Conservation (phyloP, 2,797 vertebrate species). For the Australoheros facetus region DNA sequence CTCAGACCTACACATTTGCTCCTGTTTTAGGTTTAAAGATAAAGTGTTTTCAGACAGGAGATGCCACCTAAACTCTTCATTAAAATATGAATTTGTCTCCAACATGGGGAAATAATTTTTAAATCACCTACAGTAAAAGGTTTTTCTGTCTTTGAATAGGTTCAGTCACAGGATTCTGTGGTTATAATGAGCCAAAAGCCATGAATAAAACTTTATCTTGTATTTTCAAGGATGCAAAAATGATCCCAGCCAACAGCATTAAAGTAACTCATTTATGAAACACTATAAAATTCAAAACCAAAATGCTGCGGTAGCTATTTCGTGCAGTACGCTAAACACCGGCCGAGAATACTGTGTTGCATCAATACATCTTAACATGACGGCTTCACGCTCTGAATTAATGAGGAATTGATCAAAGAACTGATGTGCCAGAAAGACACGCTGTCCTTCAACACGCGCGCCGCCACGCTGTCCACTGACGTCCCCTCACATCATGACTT, state of each 20-base stretch:
- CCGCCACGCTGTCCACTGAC: neutral
- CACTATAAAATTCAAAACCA: neutral
- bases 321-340: neutral
- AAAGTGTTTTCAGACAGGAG: neutral
- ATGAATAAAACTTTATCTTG: neutral
- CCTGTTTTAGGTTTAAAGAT: neutral
- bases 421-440: constrained; percentile 20
- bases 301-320: constrained; percentile 17
- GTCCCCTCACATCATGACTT: neutral
- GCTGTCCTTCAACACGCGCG: constrained; percentile 19
- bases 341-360: neutral
- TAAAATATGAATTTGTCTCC: neutral
- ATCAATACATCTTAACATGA: constrained; percentile 10
- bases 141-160: neutral
- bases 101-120: neutral
- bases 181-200: neutral
- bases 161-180: neutral
- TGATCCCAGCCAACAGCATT: neutral
- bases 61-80: neutral
- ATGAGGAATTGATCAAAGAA: constrained; percentile 55
- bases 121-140: neutral
- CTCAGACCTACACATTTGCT: neutral
- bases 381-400: constrained; percentile 26
- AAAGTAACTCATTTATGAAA: neutral
- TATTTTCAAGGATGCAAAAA: neutral